These are phyloP conservation scores for Steatocranus sp. DNA, from an alignment of 2,797 vertebrate genomes.

Conservation along the genomic window DNA sequence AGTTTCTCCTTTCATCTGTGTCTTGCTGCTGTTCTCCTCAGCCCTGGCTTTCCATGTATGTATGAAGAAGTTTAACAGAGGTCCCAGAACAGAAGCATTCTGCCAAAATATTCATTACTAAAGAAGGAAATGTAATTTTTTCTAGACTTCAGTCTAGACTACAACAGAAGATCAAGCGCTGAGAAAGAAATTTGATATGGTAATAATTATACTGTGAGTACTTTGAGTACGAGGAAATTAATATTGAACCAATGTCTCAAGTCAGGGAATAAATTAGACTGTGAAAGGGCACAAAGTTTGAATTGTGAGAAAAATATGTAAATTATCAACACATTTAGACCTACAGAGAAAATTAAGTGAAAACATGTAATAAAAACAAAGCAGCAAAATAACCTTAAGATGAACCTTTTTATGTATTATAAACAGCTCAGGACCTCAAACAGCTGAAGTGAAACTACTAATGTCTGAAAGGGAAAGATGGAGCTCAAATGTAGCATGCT, in stretches of 20 bases:
- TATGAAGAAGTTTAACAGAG: not conserved
- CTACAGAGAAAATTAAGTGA: not conserved
- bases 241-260: not conserved
- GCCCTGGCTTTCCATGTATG: not conserved
- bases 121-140: not conserved
- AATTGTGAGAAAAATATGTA: not conserved
- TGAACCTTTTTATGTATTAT: not conserved
- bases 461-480: not conserved
- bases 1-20: not conserved
- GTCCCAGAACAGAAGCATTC: rapidly evolving
- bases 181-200: not conserved
- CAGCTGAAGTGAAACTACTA: not conserved
- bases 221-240: not conserved
- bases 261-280: not conserved
- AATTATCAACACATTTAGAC: not conserved
- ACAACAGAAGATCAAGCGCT: not conserved
- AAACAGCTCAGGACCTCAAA: not conserved
- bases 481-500: not conserved
- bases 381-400: not conserved
- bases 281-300: not conserved
- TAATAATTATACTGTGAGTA: not conserved
- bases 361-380: not conserved
- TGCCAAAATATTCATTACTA: not conserved
- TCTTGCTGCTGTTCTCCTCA: not conserved
- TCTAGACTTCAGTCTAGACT: not conserved